These are phyloP conservation scores for Parauchenoglanis punctatus DNA, from an alignment of 2,797 vertebrate species.

Conservation along the genomic window DNA sequence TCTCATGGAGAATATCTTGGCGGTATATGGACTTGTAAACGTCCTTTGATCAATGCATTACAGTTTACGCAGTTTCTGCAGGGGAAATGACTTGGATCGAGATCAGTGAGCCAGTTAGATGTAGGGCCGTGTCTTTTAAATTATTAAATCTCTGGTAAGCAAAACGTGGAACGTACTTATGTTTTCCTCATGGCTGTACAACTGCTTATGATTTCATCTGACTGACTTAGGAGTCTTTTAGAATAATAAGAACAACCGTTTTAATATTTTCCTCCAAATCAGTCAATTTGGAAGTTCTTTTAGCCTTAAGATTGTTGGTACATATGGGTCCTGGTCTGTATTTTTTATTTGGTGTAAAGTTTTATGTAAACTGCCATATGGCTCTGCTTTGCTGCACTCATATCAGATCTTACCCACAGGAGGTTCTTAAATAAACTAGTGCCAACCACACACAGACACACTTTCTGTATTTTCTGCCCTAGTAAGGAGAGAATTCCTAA, in stretches of 20 bases:
- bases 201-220: background rate
- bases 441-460: constrained; percentile 11
- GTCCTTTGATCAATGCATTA: no score
- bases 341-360: background rate
- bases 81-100: no score
- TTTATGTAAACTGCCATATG: constrained; percentile 25
- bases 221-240: background rate
- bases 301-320: background rate
- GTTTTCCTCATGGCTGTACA: background rate
- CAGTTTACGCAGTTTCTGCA: no score
- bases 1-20: no score
- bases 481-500: constrained; percentile 17
- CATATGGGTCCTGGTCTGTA: background rate
- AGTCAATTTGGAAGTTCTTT: background rate
- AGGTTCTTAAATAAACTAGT: constrained; percentile 24
- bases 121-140: no score
- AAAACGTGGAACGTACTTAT: no score
- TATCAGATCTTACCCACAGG: constrained; percentile 24
- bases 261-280: background rate
- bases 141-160: no score
- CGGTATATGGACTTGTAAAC: no score
- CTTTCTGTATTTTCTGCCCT: constrained; percentile 8
- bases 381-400: constrained; percentile 16
- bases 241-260: background rate
- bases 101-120: no score